Conservation (phyloP, 2,113 vertebrate genomes). For the Anser cygnoides region DNA sequence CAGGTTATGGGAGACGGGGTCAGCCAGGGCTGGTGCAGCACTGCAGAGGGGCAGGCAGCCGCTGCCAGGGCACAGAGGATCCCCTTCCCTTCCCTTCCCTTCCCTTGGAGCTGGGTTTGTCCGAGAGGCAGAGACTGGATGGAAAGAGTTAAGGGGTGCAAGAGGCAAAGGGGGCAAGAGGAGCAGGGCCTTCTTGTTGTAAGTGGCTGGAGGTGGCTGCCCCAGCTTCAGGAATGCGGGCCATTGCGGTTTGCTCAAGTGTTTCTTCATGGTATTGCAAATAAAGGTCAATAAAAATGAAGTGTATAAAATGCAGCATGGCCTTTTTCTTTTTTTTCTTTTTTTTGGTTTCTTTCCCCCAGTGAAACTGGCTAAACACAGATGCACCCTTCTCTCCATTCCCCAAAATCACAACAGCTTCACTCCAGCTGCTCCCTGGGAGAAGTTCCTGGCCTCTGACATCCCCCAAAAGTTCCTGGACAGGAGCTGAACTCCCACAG, state of each 20-base stretch:
- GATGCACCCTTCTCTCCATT: neutral
- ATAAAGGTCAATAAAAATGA: neutral
- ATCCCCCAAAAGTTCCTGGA: neutral
- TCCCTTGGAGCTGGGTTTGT: rapidly evolving
- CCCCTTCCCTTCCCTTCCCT: rapidly evolving
- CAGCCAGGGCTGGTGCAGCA: rapidly evolving
- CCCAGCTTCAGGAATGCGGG: neutral
- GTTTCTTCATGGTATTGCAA: neutral
- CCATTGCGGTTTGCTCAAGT: neutral
- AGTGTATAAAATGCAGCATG: neutral
- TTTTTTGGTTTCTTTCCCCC: too few species aligned
- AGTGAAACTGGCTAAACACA: neutral
- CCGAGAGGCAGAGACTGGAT: neutral
- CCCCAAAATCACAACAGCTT: neutral
- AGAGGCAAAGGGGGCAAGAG: neutral
- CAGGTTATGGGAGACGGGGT: neutral
- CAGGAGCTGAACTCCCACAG: neutral
- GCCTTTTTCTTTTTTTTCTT: neutral
- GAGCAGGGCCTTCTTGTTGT: too few species aligned
- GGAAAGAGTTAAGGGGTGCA: neutral
- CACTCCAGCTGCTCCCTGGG: neutral
- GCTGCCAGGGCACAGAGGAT: rapidly evolving
- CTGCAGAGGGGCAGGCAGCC: neutral
- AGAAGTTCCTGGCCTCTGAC: neutral
- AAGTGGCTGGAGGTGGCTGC: neutral